These are phyloP conservation scores for Odontothrips loti DNA, from an alignment of 2,888 invertebrate species.

Conservation along the genomic window DNA sequence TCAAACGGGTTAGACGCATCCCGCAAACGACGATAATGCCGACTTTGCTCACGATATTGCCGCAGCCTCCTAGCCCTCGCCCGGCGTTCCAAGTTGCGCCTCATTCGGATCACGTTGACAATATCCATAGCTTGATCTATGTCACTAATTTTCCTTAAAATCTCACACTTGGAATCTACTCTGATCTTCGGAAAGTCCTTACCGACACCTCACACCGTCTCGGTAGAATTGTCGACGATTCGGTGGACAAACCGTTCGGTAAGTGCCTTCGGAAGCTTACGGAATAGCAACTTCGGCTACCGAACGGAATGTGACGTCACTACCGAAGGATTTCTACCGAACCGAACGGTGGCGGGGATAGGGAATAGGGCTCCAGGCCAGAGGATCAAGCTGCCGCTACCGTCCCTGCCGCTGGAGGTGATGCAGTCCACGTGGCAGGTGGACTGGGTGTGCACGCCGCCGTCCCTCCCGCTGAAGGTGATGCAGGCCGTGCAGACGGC, in stretches of 20 bases:
- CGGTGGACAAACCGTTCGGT: conserved; percentile 14
- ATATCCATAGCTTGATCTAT: not conserved
- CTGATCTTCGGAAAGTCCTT: conserved; percentile 9
- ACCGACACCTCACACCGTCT: not conserved
- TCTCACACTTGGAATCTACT: no score
- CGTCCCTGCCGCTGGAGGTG: no score
- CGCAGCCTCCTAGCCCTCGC: not conserved
- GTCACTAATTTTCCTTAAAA: no score
- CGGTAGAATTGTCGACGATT: conserved; percentile 15
- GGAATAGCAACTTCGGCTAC: conserved; percentile 13
- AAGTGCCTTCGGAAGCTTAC: conserved; percentile 3
- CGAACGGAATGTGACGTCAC: conserved; percentile 11
- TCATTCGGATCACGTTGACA: not conserved
- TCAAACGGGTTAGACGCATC: conserved; percentile 3
- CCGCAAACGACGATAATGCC: conserved; percentile 14
- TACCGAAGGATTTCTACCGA: not conserved
- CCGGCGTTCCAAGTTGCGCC: conserved; percentile 1
- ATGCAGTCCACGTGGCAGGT: no score
- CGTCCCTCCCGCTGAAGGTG: no score
- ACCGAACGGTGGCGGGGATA: conserved; percentile 18
- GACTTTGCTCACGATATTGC: conserved; percentile 9
- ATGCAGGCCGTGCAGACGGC: no score
- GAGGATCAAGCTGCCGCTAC: no score
- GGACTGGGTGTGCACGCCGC: no score
- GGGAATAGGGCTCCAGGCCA: conserved; percentile 8